A percentile compares a stretch with the other conserved stretches of the same genome.
Conservation (phyloP, 2,113 vertebrate species). For the Archilochus colubris region DNA sequence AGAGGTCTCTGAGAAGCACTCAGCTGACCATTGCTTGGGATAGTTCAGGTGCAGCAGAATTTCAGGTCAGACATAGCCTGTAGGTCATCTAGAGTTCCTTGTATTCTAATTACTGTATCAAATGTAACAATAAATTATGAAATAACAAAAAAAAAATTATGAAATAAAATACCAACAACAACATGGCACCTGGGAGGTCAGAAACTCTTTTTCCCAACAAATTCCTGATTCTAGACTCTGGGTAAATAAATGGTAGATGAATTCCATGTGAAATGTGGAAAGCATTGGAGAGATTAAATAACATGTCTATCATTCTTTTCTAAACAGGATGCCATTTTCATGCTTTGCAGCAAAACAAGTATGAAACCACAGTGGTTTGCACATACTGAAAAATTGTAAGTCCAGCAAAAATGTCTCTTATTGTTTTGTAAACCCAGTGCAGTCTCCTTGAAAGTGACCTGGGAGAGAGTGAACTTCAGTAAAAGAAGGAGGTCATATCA, state of each 20-base stretch:
- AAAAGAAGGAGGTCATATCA: background rate
- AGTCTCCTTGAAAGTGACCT: background rate
- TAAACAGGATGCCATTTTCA: background rate
- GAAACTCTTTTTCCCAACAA: background rate
- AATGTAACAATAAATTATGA: background rate
- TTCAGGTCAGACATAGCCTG: background rate
- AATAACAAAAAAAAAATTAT: accelerated
- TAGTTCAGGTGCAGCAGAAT: background rate
- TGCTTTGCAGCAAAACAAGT: background rate
- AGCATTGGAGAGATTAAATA: background rate
- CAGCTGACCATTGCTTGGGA: background rate
- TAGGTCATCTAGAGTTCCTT: background rate
- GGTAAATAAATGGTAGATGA: background rate
- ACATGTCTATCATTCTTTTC: background rate
- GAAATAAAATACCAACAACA: background rate
- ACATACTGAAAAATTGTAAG: background rate
- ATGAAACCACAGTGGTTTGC: background rate
- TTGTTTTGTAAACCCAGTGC: background rate
- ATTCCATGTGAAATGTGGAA: background rate
- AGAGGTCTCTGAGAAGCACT: background rate
- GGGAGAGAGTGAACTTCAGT: background rate
- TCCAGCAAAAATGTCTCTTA: background rate
- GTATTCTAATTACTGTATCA: background rate
- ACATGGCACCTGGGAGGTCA: background rate
- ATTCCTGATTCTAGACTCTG: background rate